A percentile compares a stretch with the other conserved stretches of the same genome.
Evolutionary conservation across 2,113 vertebrate genomes (phyloP).

Genomic region (Danionella cerebrum): DNA sequence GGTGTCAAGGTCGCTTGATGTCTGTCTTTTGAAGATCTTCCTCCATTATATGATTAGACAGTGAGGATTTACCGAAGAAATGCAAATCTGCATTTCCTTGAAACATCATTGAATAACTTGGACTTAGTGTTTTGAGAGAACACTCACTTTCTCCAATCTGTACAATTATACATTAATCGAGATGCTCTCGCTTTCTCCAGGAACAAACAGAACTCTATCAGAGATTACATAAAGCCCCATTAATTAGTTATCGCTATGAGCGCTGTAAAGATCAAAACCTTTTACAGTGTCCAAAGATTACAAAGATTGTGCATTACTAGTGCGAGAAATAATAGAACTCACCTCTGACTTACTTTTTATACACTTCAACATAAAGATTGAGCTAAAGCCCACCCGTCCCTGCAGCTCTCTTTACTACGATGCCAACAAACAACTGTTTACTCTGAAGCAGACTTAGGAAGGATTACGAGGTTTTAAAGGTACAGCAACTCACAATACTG

Average conservation of each 20-base stretch:
- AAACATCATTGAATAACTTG: slow-evolving; percentile 22
- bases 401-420: too few relatives aligned
- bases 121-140: neutral
- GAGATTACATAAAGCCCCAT: neutral
- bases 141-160: neutral
- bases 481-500: too few relatives aligned
- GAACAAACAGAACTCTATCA: neutral
- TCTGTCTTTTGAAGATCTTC: neutral
- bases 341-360: neutral
- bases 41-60: neutral
- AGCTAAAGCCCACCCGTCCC: neutral
- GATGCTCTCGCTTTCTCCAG: neutral
- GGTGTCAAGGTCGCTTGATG: neutral
- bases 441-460: neutral
- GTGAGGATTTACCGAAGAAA: slow-evolving; percentile 1
- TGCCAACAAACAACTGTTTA: neutral
- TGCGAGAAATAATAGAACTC: neutral
- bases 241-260: slow-evolving; percentile 1
- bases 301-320: neutral
- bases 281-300: neutral
- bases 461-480: too few relatives aligned
- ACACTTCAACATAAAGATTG: neutral
- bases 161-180: slow-evolving; percentile 15
- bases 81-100: neutral
- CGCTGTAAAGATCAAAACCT: neutral